Evolutionary conservation across 1,140 invertebrate species (phyloP), one percentile per base, ranked within the genome.

Genomic region (Drosophila tani): DNA sequence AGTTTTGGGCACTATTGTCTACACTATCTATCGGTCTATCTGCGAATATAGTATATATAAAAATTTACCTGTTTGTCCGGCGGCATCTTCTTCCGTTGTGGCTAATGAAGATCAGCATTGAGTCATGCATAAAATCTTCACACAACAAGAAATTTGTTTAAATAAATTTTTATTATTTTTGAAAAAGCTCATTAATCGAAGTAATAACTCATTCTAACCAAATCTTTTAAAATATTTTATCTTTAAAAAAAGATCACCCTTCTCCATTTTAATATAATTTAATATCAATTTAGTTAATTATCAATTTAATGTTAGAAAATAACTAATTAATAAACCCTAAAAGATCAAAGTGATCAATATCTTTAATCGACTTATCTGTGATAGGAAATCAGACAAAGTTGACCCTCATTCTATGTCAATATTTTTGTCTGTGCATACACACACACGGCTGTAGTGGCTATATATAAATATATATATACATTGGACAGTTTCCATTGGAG

Each of bases 1-100:
- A 88, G 84, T 87, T 87, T 87, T 83, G 80, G 83, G 62, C 69
- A 43, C 82, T 77, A 74, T 77, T 87, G 79, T 87, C 73, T 80
- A 53, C 45, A 45, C 51, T 64, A 58, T 50, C 53, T 47, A 45
- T 47, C 35, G 40, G 43, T 63, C 27, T 68, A 55, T 70, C 32
- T 19, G 1, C 51, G 51, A 38, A 32, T 21, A 57, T 40, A 21
- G 46, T 24, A 14, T 40, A 19, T 51, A 50, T 49, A 41, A 38
- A 29, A 12, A 15, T 67, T 40, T 51, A 62, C 76, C 53, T 50
- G 45, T 73, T 29, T 65, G 47, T 43, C 11, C 35, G 58, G 71
- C 62, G 51, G 51, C 50, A 62, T 64, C 69, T 65, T 81, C 85
- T 81, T 87, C 77, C 84, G 80, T 70, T 77, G 79, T 67, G 70